Evolutionary conservation across 2,888 invertebrate species (phyloP).

Genomic region (Caenorhabditis sp.): DNA sequence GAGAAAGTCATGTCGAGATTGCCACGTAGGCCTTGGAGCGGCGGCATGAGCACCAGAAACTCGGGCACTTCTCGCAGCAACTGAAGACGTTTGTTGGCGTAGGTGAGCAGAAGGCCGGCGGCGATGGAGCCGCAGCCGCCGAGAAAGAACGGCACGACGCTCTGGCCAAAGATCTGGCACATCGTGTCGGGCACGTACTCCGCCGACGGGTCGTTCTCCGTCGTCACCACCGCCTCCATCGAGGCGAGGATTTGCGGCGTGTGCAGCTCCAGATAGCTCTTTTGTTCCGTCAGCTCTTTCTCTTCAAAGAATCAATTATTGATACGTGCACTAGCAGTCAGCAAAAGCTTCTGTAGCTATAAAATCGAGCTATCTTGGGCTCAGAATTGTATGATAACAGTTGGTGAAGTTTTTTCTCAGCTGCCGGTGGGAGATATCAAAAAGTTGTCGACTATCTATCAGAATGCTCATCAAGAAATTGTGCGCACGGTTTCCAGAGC

Average conservation of each 20-base stretch:
- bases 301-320: not conserved
- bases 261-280: constrained; percentile 35
- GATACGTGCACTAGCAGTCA: not conserved
- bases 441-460: too few relatives aligned
- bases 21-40: constrained; percentile 89
- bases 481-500: too few relatives aligned
- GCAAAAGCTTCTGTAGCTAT: too few relatives aligned
- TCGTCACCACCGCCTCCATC: constrained; percentile 50
- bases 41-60: constrained; percentile 84
- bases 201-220: constrained; percentile 15
- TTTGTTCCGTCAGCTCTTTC: not conserved
- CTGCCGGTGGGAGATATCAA: too few relatives aligned
- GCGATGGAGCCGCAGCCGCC: constrained; percentile 53
- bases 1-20: constrained; percentile 96
- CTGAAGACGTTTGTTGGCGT: constrained; percentile 30
- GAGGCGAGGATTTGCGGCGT: constrained; percentile 45
- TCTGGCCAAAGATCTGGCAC: constrained; percentile 50
- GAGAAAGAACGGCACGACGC: constrained; percentile 51
- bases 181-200: constrained; percentile 37
- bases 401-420: too few relatives aligned
- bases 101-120: constrained; percentile 50
- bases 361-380: too few relatives aligned
- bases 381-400: not conserved
- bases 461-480: too few relatives aligned
- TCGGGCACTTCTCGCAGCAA: constrained; percentile 44